These are phyloP conservation scores for Ursus arctos DNA, from an alignment of 2,113 vertebrate genomes.

Conservation along the genomic window DNA sequence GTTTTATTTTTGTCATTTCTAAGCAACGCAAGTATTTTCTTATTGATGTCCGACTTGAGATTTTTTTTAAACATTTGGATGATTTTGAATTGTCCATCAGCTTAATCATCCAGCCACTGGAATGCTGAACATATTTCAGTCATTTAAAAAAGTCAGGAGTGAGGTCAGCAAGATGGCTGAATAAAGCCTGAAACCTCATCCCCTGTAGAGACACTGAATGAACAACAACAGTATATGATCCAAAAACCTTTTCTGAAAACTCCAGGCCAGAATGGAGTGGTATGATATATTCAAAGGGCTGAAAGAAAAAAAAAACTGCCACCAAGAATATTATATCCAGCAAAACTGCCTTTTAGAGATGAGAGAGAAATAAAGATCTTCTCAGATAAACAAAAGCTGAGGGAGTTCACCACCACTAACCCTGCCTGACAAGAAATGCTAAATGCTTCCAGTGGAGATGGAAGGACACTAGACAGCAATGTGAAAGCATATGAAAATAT, in stretches of 20 bases:
- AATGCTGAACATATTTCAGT: background rate
- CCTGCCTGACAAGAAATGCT: background rate
- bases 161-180: background rate
- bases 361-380: background rate
- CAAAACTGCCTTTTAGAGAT: background rate
- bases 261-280: background rate
- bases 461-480: background rate
- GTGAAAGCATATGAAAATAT: background rate
- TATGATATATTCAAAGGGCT: background rate
- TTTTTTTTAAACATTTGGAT: background rate
- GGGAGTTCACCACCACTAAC: background rate
- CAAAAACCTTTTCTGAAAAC: background rate
- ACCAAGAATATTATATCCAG: background rate
- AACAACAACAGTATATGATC: background rate
- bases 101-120: background rate
- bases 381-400: background rate
- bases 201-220: background rate
- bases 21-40: background rate
- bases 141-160: background rate
- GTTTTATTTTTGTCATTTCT: slow-evolving; percentile 10
- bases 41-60: background rate
- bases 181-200: background rate
- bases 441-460: background rate
- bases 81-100: background rate
- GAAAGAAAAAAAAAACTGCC: background rate